These are phyloP conservation scores for Cebus imitator DNA, from an alignment of 2,113 vertebrate species.

Conservation along the genomic window DNA sequence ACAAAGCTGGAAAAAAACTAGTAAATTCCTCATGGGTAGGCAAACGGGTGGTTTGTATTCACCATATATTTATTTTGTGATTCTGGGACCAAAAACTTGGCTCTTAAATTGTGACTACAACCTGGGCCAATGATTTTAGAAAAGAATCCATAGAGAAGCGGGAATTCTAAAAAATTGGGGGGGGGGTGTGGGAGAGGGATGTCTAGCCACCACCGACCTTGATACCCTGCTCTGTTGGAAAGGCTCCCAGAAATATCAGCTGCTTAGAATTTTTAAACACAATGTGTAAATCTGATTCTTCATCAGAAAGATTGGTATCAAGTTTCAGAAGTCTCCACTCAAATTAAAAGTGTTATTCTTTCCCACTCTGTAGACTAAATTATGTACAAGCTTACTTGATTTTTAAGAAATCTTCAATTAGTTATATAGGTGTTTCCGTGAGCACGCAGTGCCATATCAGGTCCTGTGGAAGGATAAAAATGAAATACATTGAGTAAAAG, in stretches of 20 bases:
- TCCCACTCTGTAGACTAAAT: not conserved
- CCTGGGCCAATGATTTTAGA: not conserved
- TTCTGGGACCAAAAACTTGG: not conserved
- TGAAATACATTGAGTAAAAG: not conserved
- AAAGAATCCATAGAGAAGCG: not conserved
- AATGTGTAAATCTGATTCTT: not conserved
- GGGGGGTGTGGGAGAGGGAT: not conserved
- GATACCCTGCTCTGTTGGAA: not conserved
- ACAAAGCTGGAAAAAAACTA: slow-evolving; percentile 20
- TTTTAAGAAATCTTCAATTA: not conserved
- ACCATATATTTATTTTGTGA: not conserved
- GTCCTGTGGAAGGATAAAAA: not conserved
- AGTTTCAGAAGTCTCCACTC: not conserved
- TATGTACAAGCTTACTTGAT: not conserved
- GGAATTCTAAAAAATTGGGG: not conserved
- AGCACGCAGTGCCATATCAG: not conserved
- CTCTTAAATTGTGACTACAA: not conserved
- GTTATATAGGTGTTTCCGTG: not conserved
- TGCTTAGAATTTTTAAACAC: not conserved
- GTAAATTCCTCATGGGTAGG: not conserved
- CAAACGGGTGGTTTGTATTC: slow-evolving; percentile 18
- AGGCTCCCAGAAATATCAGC: not conserved
- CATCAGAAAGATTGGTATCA: not conserved
- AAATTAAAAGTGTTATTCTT: not conserved
- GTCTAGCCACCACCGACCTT: not conserved